Percentiles rank a stretch among this genome's conserved stretches.
Evolutionary conservation across 2,888 invertebrate genomes (phyloP).

Genomic region (Mylabris sibirica): DNA sequence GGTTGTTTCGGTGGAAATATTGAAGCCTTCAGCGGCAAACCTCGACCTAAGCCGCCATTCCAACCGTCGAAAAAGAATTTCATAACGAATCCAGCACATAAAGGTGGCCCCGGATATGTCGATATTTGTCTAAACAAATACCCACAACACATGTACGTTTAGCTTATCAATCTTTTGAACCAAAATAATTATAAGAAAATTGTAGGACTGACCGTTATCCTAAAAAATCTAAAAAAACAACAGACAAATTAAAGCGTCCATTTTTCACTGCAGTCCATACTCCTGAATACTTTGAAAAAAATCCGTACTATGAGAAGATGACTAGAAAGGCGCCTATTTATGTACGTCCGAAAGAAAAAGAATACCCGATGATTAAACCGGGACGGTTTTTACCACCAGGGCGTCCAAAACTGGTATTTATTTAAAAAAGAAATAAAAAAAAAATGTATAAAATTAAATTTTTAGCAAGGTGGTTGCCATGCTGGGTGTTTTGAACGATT

Average conservation of each 20-base stretch:
- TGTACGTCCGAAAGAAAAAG: conserved; percentile 45
- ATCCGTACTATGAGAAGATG: conserved; percentile 55
- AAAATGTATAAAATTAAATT: conserved; percentile 17
- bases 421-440: conserved; percentile 15
- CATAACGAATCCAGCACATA: conserved; percentile 57
- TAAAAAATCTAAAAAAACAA: conserved; percentile 42
- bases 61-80: conserved; percentile 42
- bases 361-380: conserved; percentile 35
- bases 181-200: conserved; percentile 3
- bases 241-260: conserved; percentile 42
- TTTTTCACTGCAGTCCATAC: conserved; percentile 49
- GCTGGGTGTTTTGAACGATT: conserved; percentile 50
- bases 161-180: background rate
- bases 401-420: conserved; percentile 53
- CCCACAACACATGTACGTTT: conserved; percentile 55
- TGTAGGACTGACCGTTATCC: conserved; percentile 49
- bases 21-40: conserved; percentile 51
- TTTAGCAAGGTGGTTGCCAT: conserved; percentile 48
- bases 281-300: conserved; percentile 57
- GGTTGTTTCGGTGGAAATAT: conserved; percentile 61
- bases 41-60: conserved; percentile 35
- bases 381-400: conserved; percentile 54
- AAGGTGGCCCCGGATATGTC: conserved; percentile 65
- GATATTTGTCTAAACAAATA: conserved; percentile 63
- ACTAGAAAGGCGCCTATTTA: conserved; percentile 50